A percentile compares a stretch with the other conserved stretches of the same genome.
These are phyloP conservation scores for Caenorhabditis remanei DNA, from an alignment of 1,140 invertebrate genomes.

Conservation along the genomic window DNA sequence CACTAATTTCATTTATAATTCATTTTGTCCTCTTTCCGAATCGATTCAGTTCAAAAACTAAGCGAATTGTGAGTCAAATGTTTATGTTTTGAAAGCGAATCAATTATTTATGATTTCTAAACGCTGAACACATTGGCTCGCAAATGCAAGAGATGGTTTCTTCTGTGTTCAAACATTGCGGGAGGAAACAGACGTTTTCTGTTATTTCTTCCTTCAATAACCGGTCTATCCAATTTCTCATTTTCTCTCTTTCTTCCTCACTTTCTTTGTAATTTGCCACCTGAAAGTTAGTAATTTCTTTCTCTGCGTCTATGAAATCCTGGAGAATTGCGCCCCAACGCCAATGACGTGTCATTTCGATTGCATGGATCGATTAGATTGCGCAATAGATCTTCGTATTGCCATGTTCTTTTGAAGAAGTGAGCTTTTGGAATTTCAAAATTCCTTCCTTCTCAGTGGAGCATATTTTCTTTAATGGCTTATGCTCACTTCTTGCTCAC, in stretches of 20 bases:
- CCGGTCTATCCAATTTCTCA: not conserved
- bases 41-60: too few species aligned
- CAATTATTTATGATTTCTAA: not conserved
- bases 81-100: too few species aligned
- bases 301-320: constrained; percentile 28
- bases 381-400: constrained; percentile 9
- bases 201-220: not conserved
- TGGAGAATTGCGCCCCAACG: constrained; percentile 7
- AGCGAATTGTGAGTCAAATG: too few species aligned
- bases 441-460: not conserved
- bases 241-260: not conserved
- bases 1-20: too few species aligned
- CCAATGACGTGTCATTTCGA: constrained; percentile 19
- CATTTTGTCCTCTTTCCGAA: too few species aligned
- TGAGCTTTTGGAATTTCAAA: not conserved
- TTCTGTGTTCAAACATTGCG: not conserved
- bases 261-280: not conserved
- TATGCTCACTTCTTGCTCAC: not conserved
- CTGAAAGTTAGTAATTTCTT: not conserved
- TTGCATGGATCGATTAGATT: constrained; percentile 28
- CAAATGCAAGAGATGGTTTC: not conserved
- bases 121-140: not conserved
- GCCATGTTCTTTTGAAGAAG: not conserved
- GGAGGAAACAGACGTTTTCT: not conserved
- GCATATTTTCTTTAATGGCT: not conserved